These are phyloP conservation scores for Encarsia formosa DNA, from an alignment of 2,888 invertebrate species.

Conservation along the genomic window DNA sequence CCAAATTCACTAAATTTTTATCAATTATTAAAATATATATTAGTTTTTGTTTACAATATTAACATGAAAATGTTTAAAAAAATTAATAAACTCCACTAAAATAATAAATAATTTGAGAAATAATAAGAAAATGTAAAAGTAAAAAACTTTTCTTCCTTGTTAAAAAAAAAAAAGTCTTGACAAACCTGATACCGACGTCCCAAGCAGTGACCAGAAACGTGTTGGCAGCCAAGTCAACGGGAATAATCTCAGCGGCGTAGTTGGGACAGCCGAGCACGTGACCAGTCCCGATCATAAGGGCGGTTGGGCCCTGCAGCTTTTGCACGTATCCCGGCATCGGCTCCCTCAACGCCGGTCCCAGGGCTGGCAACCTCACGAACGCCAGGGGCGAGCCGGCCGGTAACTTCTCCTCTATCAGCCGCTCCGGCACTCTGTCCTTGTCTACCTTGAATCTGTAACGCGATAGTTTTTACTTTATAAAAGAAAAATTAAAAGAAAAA, in stretches of 20 bases:
- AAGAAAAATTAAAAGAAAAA: too few species aligned
- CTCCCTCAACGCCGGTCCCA: constrained; percentile 40
- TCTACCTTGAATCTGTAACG: constrained; percentile 4
- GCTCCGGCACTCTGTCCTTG: constrained; percentile 8
- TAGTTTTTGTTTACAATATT: too few species aligned
- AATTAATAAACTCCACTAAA: too few species aligned
- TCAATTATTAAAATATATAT: too few species aligned
- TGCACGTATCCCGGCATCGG: constrained; percentile 43
- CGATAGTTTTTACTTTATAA: too few species aligned
- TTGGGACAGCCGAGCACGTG: constrained; percentile 33
- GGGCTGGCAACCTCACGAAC: constrained; percentile 33
- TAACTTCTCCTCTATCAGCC: constrained; percentile 21
- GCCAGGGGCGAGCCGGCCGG: constrained; percentile 32
- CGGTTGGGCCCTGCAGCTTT: constrained; percentile 37
- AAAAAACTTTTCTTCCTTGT: background rate
- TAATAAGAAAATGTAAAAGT: background rate
- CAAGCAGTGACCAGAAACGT: constrained; percentile 39
- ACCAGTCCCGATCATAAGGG: constrained; percentile 42
- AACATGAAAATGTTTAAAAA: too few species aligned
- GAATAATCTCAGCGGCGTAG: constrained; percentile 37
- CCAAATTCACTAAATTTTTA: too few species aligned
- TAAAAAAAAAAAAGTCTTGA: background rate
- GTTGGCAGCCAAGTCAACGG: constrained; percentile 39
- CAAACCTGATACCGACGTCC: constrained; percentile 36
- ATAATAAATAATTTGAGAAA: too few species aligned